Evolutionary conservation across 2,888 invertebrate genomes (phyloP).

Genomic region (Zygogramma bicolorata): DNA sequence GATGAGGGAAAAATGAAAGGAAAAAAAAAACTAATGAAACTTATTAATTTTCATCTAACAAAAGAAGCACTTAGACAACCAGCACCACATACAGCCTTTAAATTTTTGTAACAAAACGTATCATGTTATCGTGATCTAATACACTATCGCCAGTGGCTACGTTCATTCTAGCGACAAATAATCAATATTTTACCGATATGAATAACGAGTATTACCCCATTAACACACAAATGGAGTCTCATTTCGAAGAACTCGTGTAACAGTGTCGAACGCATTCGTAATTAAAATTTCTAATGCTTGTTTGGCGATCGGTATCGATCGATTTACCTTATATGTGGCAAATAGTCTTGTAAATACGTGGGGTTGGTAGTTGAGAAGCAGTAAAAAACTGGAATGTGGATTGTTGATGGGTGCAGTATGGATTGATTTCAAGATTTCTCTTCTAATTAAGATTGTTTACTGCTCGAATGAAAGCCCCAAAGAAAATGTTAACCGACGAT

Average conservation of each 20-base stretch:
- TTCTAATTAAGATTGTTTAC: too few relatives aligned
- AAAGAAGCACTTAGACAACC: background rate
- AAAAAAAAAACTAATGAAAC: too few relatives aligned
- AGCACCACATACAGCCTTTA: background rate
- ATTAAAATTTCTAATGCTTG: constrained; percentile 36
- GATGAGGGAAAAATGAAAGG: too few relatives aligned
- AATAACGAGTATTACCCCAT: constrained; percentile 33
- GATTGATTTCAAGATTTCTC: too few relatives aligned
- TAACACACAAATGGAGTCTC: constrained; percentile 36
- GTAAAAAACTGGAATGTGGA: too few relatives aligned
- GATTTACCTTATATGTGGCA: constrained; percentile 1
- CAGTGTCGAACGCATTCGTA: constrained; percentile 39
- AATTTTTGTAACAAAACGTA: background rate
- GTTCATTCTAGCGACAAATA: constrained; percentile 1
- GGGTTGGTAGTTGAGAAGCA: too few relatives aligned
- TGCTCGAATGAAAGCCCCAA: too few relatives aligned
- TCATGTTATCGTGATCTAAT: background rate
- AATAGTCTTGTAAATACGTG: constrained; percentile 14
- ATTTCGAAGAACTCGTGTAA: constrained; percentile 40
- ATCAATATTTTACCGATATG: constrained; percentile 28
- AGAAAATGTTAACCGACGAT: too few relatives aligned
- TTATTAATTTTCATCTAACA: too few relatives aligned
- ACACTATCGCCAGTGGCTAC: background rate
- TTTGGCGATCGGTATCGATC: background rate
- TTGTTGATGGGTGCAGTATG: too few relatives aligned